Evolutionary conservation across 2,113 vertebrate genomes (phyloP).

Genomic region (Rhineura floridana): DNA sequence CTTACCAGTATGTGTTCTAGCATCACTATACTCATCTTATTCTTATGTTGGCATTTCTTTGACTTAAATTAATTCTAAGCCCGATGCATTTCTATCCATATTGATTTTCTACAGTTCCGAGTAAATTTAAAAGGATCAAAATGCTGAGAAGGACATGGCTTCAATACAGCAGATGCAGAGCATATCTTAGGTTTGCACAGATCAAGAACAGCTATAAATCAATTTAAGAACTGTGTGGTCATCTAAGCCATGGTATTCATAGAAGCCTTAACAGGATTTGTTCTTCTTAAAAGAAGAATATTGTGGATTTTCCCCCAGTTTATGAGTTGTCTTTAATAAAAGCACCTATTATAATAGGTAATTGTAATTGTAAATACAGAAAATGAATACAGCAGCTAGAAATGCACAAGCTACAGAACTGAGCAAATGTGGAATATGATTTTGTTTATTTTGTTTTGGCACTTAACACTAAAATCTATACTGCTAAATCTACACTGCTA

Average conservation of each 20-base stretch:
- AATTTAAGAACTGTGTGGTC: background rate
- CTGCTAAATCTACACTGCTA: background rate
- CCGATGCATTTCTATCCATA: fast-evolving
- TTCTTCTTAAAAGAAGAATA: background rate
- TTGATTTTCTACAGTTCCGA: background rate
- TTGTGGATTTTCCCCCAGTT: background rate
- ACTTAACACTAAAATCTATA: background rate
- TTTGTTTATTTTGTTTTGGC: background rate
- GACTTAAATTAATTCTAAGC: background rate
- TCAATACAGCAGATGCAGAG: background rate
- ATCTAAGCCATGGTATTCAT: background rate
- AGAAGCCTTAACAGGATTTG: background rate
- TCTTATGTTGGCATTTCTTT: background rate
- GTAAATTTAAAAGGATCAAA: background rate
- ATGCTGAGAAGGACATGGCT: background rate
- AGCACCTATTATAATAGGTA: background rate
- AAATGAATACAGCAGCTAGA: background rate
- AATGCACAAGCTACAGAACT: background rate
- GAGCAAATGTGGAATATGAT: background rate
- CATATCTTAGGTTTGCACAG: background rate
- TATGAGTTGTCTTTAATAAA: background rate
- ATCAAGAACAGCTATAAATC: background rate
- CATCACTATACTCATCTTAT: background rate
- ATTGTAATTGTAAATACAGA: background rate
- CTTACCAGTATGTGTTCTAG: background rate